A percentile compares a stretch with the other conserved stretches of the same genome.
These are phyloP conservation scores for Thymelicus sylvestris DNA, from an alignment of 2,888 invertebrate species.

Conservation along the genomic window DNA sequence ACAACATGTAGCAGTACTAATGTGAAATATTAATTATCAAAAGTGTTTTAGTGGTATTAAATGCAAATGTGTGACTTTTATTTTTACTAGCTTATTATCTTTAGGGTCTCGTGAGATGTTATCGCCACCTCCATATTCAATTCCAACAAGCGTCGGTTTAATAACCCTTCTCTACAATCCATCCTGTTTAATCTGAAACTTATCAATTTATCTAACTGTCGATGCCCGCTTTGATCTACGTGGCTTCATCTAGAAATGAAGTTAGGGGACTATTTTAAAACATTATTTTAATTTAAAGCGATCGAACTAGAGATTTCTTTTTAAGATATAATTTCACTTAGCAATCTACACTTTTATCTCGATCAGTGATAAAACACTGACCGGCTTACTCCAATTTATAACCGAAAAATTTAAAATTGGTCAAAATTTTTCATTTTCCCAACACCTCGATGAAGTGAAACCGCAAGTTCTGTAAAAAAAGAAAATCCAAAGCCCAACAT, in stretches of 20 bases:
- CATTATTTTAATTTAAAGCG: slow-evolving; percentile 8
- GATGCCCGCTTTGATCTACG: slow-evolving; percentile 62
- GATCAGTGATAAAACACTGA: slow-evolving; percentile 15
- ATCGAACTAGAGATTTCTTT: not conserved
- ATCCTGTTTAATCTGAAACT: slow-evolving; percentile 38
- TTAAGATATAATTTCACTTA: slow-evolving; percentile 2
- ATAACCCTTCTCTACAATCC: slow-evolving; percentile 33
- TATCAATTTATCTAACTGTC: slow-evolving; percentile 57
- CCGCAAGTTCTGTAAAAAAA: slow-evolving; percentile 36
- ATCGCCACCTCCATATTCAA: slow-evolving; percentile 35
- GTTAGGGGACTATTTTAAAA: slow-evolving; percentile 46
- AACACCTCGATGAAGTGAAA: slow-evolving; percentile 38
- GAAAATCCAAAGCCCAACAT: slow-evolving; percentile 28
- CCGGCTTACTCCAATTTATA: slow-evolving; percentile 3
- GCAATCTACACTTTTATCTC: not conserved
- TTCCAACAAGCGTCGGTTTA: slow-evolving; percentile 24
- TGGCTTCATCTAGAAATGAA: slow-evolving; percentile 52
- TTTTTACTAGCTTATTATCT: slow-evolving; percentile 25
- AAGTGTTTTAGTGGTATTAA: slow-evolving; percentile 30
- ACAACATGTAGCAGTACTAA: slow-evolving; percentile 15
- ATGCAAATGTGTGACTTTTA: slow-evolving; percentile 22
- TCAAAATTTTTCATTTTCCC: slow-evolving; percentile 24
- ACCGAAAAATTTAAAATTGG: slow-evolving; percentile 19
- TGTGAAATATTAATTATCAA: slow-evolving; percentile 37
- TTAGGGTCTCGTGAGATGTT: slow-evolving; percentile 30